Evolutionary conservation across 2,797 vertebrate species (phyloP).

Genomic region (Thunnus albacares): DNA sequence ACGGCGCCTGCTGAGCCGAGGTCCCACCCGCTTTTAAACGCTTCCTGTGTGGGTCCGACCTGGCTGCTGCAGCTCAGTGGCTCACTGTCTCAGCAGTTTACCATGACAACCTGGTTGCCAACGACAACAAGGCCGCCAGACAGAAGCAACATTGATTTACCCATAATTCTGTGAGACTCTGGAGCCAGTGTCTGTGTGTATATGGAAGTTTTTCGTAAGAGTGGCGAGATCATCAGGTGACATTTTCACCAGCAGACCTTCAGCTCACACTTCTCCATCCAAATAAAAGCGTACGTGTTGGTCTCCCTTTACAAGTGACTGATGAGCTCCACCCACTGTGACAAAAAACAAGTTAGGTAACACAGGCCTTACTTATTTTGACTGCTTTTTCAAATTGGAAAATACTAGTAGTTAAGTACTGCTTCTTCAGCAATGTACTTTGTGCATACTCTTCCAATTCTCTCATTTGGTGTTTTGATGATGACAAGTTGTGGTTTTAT

Average conservation of each 20-base stretch:
- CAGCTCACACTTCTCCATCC: conserved; percentile 10
- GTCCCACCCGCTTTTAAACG: conserved; percentile 54
- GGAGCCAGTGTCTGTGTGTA: conserved; percentile 26
- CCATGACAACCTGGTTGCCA: conserved; percentile 64
- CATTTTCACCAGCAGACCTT: conserved; percentile 35
- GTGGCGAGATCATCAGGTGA: conserved; percentile 72
- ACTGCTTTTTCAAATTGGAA: background rate
- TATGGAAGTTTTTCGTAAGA: conserved; percentile 48
- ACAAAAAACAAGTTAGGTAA: background rate
- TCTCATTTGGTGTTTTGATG: background rate
- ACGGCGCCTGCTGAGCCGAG: conserved; percentile 17
- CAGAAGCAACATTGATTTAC: conserved; percentile 73
- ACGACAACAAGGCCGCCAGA: conserved; percentile 67
- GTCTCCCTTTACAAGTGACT: background rate
- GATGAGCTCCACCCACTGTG: conserved; percentile 24
- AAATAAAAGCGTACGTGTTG: background rate
- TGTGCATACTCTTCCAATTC: background rate
- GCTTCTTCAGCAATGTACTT: background rate
- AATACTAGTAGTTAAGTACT: background rate
- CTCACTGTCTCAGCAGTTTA: conserved; percentile 67
- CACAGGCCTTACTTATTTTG: background rate
- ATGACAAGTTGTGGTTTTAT: no score
- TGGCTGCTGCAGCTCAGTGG: conserved; percentile 63
- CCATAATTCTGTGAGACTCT: conserved; percentile 22
- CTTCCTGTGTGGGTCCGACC: conserved; percentile 62